Conservation (phyloP, 2,113 vertebrate genomes). For the Boleophthalmus pectinirostris region DNA sequence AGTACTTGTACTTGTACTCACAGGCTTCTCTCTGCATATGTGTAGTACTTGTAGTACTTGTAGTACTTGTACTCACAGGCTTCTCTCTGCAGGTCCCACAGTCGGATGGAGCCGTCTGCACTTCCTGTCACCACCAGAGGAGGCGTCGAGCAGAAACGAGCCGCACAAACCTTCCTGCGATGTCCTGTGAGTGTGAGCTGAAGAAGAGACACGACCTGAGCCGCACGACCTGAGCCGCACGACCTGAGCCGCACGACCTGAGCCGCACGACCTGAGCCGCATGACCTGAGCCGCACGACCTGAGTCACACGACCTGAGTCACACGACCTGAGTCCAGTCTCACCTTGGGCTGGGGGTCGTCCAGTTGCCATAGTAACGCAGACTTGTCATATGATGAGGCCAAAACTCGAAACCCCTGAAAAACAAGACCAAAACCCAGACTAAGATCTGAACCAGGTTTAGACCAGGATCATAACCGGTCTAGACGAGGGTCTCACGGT, state of each 20-base stretch:
- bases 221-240: no score
- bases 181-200: constrained; percentile 89
- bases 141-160: constrained; percentile 76
- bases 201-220: not conserved
- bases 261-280: no score
- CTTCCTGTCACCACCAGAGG: constrained; percentile 86
- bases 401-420: constrained; percentile 79
- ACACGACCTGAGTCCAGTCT: not conserved
- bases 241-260: no score
- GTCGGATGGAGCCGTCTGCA: constrained; percentile 82
- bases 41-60: not conserved
- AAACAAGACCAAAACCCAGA: not conserved
- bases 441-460: not conserved
- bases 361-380: constrained; percentile 84
- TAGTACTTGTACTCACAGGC: not conserved
- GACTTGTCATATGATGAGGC: constrained; percentile 85
- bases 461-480: not conserved
- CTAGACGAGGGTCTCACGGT: constrained; percentile 66
- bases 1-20: constrained; percentile 62
- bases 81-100: constrained; percentile 78
- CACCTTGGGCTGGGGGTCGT: constrained; percentile 78
- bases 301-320: constrained; percentile 36
- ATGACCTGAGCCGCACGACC: not conserved
- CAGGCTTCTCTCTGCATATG: not conserved
- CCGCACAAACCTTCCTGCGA: constrained; percentile 86